Base-by-base conservation (phyloP, 2,797 vertebrate species). In the Mus caroli region DNA sequence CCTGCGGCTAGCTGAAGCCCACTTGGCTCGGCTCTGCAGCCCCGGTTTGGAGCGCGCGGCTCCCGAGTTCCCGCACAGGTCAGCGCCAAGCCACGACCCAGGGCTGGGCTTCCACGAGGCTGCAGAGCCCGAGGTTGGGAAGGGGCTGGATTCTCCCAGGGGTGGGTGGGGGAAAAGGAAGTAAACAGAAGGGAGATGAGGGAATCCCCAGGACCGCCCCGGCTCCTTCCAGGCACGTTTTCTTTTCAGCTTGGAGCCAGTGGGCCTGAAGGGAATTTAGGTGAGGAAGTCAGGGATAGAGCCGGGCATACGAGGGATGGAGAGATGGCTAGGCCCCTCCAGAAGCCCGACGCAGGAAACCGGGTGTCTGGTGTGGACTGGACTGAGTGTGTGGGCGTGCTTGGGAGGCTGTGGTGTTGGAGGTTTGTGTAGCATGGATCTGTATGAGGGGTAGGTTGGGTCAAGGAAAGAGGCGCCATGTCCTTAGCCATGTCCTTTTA, bases 21-120 rank as follows among this genome's bases (percentile, higher is more conserved):
- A 76, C 89, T 83, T 73, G 94, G 92, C 67, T 78, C 46, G 24
- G 83, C 43, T 92, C 93, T 37, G 80, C 85, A 77, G 52, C 60
- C 28, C 92, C 6, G 54, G n/a, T 37, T 64, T 40, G 26, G 80
- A 28, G 92, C 94, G 83, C 96, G 92, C 94, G 94, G 88, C 82
- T 71, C 90, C 85, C 22, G 78, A 89, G 75, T 73, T 84, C 92
- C 95, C 28, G 54, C 97, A 90, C 97, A 95, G 96, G 97, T 98
- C 91, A 88, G 40, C 37, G 77, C 91, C 60, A 34, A 84, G 37
- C 82, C 40, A 3, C 19, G 82, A 43, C 62, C 31, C 71, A 28
- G 91, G 88, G 80, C 84, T 37, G 83, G 90, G 86, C 93, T 95
- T 82, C 78, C 46, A 14, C 79, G 34, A 85, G 6, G 22, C 73